phyloP scores from a whole-genome alignment of 1,140 invertebrate genomes.

The Bombus balteatus region DNA sequence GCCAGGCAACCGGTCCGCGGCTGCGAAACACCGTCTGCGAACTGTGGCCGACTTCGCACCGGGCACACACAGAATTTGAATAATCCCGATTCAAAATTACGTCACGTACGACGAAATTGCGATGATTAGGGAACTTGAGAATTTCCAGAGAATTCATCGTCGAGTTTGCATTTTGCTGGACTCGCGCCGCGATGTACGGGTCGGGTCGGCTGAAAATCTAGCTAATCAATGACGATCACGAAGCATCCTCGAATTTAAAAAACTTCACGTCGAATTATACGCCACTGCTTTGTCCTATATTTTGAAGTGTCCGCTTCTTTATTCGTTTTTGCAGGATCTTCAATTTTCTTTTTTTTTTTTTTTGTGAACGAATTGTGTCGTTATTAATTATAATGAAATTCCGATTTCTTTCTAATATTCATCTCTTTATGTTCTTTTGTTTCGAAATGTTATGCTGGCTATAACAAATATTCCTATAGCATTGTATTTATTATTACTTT shows the following conservation, averaged over 20 bases:
- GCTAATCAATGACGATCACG: neutral
- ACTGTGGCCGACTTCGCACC: conserved; percentile 50
- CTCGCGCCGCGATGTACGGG: neutral
- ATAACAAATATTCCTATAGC: neutral
- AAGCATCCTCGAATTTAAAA: conserved; percentile 4
- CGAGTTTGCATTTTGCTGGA: conserved; percentile 58
- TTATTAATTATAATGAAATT: neutral
- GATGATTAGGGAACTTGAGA: conserved; percentile 75
- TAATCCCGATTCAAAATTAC: conserved; percentile 76
- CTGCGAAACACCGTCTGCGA: conserved; percentile 18
- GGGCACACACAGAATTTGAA: conserved; percentile 69
- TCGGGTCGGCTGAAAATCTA: neutral
- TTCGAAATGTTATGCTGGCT: neutral
- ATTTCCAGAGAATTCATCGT: conserved; percentile 68
- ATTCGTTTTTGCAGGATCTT: neutral
- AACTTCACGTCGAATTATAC: conserved; percentile 52
- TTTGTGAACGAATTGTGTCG: neutral
- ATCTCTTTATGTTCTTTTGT: neutral
- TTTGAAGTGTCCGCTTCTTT: no score
- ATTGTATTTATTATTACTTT: neutral
- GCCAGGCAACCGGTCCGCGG: conserved; percentile 7
- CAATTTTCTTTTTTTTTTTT: neutral
- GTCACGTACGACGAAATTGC: conserved; percentile 74
- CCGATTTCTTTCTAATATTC: no score
- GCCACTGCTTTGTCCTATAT: neutral